Base-by-base conservation (phyloP, 2,113 vertebrate species). In the Platichthys stellatus region DNA sequence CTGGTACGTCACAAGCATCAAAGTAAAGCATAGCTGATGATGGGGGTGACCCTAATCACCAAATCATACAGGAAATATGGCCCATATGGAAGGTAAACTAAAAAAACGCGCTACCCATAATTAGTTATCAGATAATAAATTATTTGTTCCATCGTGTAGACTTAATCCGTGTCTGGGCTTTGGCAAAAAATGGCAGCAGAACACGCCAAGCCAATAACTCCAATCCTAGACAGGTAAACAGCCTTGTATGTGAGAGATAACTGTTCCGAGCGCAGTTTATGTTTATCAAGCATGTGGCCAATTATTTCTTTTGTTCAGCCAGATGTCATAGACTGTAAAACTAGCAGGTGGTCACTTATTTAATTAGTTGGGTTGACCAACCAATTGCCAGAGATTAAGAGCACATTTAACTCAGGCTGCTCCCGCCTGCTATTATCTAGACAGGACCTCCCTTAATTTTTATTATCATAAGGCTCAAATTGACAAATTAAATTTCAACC, bases 331-430 rank as follows among this genome's bases (percentile, higher is more conserved):
- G 85, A 84, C 84, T 72, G 67, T 62, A 84, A 80, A 72, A 87
- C 76, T 87, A 92, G 90, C 93, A 94, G 93, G 93, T 93, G 94
- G 93, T 76, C 92, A 84, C 82, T 93, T 90, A 89, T 89, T 90
- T 88, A 92, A 93, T 94, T 93, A 90, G 81, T 85, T 70, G 90
- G 93, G 87, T 86, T 84, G 87, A 91, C 69, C 88, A 80, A 88
- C 83, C 86, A 86, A 59, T 78, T 63, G 74, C 20, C 45, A 85
- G 86, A 88, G 89, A 92, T 92, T 89, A 89, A 60, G 70, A 75
- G 65, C 83, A 86, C 76, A 70, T 80, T 86, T 68, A 76, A 84
- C 76, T 74, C 71, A 14, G 76, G 60, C 77, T 59, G 64, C 65
- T 58, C 71, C 58, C 72, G 56, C 2, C 74, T 54, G 63, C 56